Conservation (phyloP, 2,888 invertebrate species). For the Hermaeophaga mercurialis region DNA sequence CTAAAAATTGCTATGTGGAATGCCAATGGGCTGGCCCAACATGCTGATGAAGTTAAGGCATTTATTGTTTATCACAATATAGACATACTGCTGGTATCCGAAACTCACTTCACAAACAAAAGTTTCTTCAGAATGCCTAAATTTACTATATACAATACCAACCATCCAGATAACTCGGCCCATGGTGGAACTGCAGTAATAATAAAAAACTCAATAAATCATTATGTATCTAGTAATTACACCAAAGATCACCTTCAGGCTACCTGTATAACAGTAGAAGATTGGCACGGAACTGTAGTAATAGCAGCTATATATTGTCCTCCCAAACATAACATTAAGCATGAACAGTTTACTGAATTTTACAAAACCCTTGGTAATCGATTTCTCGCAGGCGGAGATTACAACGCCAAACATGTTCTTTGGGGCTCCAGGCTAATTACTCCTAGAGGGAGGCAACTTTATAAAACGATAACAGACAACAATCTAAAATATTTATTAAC, state of each 20-base stretch:
- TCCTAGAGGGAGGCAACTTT: slow-evolving; percentile 11
- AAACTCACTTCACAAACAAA: background rate
- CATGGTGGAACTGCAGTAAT: slow-evolving; percentile 1
- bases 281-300: background rate
- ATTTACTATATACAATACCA: slow-evolving; percentile 24
- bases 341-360: background rate
- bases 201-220: slow-evolving; percentile 1
- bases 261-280: background rate
- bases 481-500: too few species aligned
- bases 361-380: slow-evolving; percentile 1
- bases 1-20: slow-evolving; percentile 28
- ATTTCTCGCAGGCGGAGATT: slow-evolving; percentile 12
- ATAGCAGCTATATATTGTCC: slow-evolving; percentile 23
- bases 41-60: slow-evolving; percentile 33
- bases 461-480: background rate
- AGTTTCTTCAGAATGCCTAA: background rate
- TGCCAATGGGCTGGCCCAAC: slow-evolving; percentile 35
- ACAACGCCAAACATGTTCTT: slow-evolving; percentile 3
- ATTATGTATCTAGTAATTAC: background rate
- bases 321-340: background rate
- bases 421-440: slow-evolving; percentile 14
- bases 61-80: slow-evolving; percentile 26
- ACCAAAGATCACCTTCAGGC: slow-evolving; percentile 19
- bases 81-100: background rate
- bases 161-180: slow-evolving; percentile 23